Evolutionary conservation across 64 coral and sea anemone species (phyloP).

Genomic region (Acropora tenuis): DNA sequence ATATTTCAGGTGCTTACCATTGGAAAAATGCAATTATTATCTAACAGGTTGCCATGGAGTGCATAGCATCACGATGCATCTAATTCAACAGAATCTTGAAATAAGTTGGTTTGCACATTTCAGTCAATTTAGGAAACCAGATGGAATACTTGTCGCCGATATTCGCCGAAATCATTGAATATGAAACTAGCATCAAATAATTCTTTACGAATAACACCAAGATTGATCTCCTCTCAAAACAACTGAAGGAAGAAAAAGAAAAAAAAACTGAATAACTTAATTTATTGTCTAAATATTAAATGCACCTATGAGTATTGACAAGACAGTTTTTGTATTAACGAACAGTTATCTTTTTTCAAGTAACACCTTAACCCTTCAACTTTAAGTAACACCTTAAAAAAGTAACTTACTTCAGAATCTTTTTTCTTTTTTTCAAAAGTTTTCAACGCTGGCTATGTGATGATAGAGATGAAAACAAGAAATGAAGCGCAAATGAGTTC

Average conservation of each 20-base stretch:
- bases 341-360: too few species aligned
- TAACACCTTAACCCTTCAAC: too few species aligned
- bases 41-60: slow-evolving; percentile 9
- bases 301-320: too few species aligned
- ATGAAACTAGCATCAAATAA: neutral
- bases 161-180: neutral
- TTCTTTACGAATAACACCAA: neutral
- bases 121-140: neutral
- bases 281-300: too few species aligned
- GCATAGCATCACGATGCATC: neutral
- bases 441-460: too few species aligned
- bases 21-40: slow-evolving; percentile 12
- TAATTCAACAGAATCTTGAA: neutral
- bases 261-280: too few species aligned
- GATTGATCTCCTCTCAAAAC: neutral
- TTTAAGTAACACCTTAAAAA: too few species aligned
- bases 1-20: neutral
- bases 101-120: neutral
- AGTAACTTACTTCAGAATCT: too few species aligned
- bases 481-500: too few species aligned
- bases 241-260: neutral
- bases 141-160: slow-evolving; percentile 15
- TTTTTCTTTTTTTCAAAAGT: too few species aligned
- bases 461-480: too few species aligned
- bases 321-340: too few species aligned